Evolutionary conservation across 1,140 invertebrate genomes (phyloP).

Genomic region (Megalopta genalis): DNA sequence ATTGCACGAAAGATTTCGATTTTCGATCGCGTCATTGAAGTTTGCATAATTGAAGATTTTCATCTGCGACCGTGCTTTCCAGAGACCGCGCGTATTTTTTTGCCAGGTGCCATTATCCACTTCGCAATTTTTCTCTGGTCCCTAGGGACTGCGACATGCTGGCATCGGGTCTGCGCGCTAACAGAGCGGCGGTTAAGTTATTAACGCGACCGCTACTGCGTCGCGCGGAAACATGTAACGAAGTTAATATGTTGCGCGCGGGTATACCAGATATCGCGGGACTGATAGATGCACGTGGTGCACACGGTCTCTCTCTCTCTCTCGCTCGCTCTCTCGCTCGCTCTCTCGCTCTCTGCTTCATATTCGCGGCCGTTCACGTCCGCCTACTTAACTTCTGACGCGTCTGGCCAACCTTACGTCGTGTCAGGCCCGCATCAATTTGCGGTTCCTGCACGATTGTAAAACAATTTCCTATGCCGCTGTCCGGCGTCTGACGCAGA

Average conservation of each 20-base stretch:
- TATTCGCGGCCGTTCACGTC: conserved; percentile 6
- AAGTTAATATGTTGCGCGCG: not conserved
- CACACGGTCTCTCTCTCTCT: not conserved
- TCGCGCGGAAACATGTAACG: conserved; percentile 6
- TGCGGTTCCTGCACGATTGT: not conserved
- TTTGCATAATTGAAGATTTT: too few relatives aligned
- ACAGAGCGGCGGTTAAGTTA: conserved; percentile 10
- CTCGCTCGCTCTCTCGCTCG: not conserved
- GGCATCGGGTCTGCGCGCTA: not conserved
- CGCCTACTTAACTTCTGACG: conserved; percentile 9
- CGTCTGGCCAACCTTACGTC: conserved; percentile 1
- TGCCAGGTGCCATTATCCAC: too few relatives aligned
- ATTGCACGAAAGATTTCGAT: too few relatives aligned
- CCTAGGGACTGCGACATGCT: not conserved
- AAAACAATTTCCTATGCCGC: not conserved
- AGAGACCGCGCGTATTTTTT: too few relatives aligned
- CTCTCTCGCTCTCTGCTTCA: not conserved
- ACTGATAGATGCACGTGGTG: not conserved
- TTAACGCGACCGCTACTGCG: not conserved
- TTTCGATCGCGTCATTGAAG: too few relatives aligned
- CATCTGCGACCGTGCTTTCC: too few relatives aligned
- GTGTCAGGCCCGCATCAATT: not conserved
- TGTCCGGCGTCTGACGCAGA: not conserved
- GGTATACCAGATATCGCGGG: not conserved
- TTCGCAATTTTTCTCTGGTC: too few relatives aligned